These are phyloP conservation scores for Musca domestica DNA, from an alignment of 1,140 invertebrate genomes.

Conservation along the genomic window DNA sequence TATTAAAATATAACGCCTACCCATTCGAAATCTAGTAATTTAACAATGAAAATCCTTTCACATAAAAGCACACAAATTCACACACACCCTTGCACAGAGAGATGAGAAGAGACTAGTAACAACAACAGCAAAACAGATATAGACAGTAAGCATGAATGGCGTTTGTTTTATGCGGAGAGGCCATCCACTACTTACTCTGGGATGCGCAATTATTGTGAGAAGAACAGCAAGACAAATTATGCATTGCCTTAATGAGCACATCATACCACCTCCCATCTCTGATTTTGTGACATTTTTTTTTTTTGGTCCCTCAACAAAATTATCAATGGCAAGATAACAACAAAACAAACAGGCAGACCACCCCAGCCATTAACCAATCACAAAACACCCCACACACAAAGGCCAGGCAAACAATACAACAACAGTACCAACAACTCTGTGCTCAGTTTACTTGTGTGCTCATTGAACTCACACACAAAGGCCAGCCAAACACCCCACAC, in stretches of 20 bases:
- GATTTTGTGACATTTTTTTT: constrained; percentile 4
- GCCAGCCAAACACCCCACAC: too few relatives aligned
- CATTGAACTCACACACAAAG: background rate
- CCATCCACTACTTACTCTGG: too few relatives aligned
- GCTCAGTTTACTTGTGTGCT: too few relatives aligned
- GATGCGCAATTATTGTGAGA: too few relatives aligned
- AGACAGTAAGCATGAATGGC: background rate
- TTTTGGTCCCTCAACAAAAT: background rate
- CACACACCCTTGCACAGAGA: background rate
- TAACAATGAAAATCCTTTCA: background rate
- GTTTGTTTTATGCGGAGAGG: background rate
- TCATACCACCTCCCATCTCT: background rate
- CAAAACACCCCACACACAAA: too few relatives aligned
- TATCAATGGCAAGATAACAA: background rate
- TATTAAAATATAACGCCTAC: constrained; percentile 17
- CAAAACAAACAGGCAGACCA: too few relatives aligned
- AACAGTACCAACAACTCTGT: too few relatives aligned
- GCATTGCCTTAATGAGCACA: constrained; percentile 4
- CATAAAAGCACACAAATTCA: background rate
- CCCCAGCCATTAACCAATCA: too few relatives aligned
- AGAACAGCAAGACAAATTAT: background rate
- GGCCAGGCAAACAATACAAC: too few relatives aligned
- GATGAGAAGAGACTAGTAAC: background rate
- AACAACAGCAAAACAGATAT: constrained; percentile 3
- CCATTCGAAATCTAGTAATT: background rate